Evolutionary conservation across 1,140 invertebrate species (phyloP).

Genomic region (Trichonephila inaurata): DNA sequence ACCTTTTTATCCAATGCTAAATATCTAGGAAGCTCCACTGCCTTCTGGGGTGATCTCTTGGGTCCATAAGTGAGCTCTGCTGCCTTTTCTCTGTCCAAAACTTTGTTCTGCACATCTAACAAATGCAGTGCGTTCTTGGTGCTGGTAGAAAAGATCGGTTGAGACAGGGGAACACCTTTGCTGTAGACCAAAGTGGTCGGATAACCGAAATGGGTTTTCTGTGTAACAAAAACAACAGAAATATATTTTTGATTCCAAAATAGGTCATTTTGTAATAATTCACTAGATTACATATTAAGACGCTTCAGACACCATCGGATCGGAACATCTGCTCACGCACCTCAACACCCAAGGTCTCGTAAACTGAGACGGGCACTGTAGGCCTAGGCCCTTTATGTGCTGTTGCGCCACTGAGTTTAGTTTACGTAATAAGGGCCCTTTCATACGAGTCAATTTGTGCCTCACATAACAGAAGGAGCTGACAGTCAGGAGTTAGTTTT

Average conservation of each 20-base stretch:
- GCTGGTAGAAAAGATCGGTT: neutral
- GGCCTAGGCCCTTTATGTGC: too few relatives aligned
- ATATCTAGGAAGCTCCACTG: slow-evolving; percentile 9
- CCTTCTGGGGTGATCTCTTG: neutral
- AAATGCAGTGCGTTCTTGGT: neutral
- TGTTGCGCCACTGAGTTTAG: too few relatives aligned
- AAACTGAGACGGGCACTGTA: too few relatives aligned
- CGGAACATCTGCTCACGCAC: too few relatives aligned
- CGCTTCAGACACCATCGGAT: too few relatives aligned
- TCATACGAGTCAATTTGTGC: too few relatives aligned
- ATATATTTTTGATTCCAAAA: neutral
- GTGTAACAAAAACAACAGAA: neutral
- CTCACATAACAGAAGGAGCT: too few relatives aligned
- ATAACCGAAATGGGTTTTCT: slow-evolving; percentile 53
- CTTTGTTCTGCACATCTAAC: slow-evolving; percentile 57
- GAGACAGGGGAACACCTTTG: slow-evolving; percentile 40
- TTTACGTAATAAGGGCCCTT: too few relatives aligned
- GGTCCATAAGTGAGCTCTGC: slow-evolving; percentile 63
- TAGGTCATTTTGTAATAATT: neutral
- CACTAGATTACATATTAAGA: neutral
- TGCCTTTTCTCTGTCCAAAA: neutral
- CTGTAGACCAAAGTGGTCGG: slow-evolving; percentile 53
- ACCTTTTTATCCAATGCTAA: slow-evolving; percentile 72
- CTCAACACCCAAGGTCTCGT: too few relatives aligned
- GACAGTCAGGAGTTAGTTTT: neutral